phyloP scores from a whole-genome alignment of 2,797 vertebrate species.

The Sebastes itinus region DNA sequence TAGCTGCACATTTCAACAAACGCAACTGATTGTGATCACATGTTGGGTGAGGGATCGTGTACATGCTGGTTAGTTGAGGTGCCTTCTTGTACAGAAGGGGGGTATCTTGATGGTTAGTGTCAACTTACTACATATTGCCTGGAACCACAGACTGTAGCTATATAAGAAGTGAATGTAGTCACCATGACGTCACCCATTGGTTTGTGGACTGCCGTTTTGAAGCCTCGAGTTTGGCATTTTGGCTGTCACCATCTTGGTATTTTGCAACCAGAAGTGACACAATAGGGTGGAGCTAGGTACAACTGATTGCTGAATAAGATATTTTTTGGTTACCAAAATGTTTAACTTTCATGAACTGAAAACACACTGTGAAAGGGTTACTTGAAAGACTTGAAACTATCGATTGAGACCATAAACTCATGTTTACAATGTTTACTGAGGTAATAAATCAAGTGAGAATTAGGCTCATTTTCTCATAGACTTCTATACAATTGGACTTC shows the following conservation, averaged over 20 bases:
- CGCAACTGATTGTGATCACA: not conserved
- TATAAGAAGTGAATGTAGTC: not conserved
- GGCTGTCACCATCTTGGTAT: accelerated
- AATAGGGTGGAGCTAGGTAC: no score
- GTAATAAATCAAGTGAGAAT: not conserved
- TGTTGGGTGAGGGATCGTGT: not conserved
- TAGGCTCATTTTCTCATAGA: not conserved
- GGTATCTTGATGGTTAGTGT: not conserved
- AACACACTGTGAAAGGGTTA: no score
- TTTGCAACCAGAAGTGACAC: no score
- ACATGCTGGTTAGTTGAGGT: not conserved
- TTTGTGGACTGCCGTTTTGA: no score
- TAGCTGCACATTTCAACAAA: not conserved
- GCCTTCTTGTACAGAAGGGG: not conserved
- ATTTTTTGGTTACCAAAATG: no score
- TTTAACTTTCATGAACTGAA: no score
- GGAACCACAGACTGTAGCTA: not conserved
- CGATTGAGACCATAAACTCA: not conserved
- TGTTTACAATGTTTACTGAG: not conserved
- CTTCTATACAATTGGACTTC: not conserved
- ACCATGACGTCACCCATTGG: not conserved
- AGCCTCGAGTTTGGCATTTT: no score
- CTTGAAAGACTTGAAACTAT: no score
- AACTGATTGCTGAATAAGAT: accelerated
- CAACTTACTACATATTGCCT: not conserved